Evolutionary conservation across 2,888 invertebrate genomes (phyloP).

Genomic region (Zaprionus lineosus): DNA sequence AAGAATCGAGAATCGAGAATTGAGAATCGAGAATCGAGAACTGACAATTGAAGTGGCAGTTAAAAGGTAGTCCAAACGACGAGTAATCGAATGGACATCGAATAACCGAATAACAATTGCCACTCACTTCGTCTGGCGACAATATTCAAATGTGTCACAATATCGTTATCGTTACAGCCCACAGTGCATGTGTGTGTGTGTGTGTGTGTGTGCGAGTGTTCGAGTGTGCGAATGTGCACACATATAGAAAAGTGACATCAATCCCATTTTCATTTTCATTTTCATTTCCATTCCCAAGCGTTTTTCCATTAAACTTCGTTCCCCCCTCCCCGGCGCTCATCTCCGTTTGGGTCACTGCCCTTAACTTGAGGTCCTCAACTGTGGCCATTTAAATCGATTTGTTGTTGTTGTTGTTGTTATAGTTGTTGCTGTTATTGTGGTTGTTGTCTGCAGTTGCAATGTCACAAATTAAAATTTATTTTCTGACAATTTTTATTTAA

Average conservation of each 20-base stretch:
- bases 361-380: neutral
- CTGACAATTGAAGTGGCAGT: neutral
- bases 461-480: conserved; percentile 65
- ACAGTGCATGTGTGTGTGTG: neutral
- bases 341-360: no score
- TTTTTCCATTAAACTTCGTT: no score
- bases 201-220: no score
- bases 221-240: neutral
- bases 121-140: conserved; percentile 20
- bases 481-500: conserved; percentile 63
- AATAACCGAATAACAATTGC: conserved; percentile 20
- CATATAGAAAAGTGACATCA: conserved; percentile 26
- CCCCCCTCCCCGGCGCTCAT: no score
- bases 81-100: neutral
- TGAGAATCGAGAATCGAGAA: no score
- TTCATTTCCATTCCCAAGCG: conserved; percentile 8
- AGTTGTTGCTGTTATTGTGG: no score
- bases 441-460: conserved; percentile 31
- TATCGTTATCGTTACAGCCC: conserved; percentile 38
- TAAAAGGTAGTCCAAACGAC: neutral
- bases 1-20: no score
- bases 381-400: conserved; percentile 4
- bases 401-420: no score
- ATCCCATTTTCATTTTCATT: conserved; percentile 27
- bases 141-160: conserved; percentile 56